phyloP scores from a whole-genome alignment of 2,797 vertebrate genomes.

The Eidolon dupreanum region DNA sequence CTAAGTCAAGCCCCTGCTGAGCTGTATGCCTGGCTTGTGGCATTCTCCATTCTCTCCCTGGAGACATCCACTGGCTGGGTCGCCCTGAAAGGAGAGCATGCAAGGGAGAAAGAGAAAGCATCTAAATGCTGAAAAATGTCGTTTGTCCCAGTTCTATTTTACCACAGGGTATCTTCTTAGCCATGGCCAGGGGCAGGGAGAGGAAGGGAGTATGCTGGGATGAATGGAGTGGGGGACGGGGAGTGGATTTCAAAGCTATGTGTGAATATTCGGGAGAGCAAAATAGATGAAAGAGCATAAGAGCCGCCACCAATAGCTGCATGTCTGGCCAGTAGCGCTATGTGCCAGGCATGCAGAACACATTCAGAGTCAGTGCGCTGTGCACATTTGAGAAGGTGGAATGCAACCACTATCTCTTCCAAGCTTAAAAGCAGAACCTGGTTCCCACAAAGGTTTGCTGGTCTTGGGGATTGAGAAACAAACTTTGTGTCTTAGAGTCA shows the following conservation, averaged over 20 bases:
- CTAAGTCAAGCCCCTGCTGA: background rate
- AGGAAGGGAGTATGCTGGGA: background rate
- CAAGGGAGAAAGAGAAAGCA: background rate
- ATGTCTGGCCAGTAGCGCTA: rapidly evolving
- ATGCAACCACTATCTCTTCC: background rate
- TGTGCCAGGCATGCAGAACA: rapidly evolving
- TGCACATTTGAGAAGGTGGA: rapidly evolving
- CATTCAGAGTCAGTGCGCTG: background rate
- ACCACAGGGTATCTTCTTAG: background rate
- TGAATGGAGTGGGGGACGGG: background rate
- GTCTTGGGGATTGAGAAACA: background rate
- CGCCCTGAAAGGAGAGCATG: background rate
- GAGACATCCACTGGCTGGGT: background rate
- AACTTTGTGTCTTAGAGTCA: background rate
- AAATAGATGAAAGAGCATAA: background rate
- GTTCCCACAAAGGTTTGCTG: background rate
- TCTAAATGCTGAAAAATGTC: too few species aligned
- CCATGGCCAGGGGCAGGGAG: background rate
- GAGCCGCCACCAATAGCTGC: rapidly evolving
- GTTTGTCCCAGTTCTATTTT: background rate
- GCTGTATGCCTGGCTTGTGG: background rate
- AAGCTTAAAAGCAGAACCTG: rapidly evolving
- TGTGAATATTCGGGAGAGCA: background rate
- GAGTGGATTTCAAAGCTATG: background rate
- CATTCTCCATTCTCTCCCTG: background rate